Percentiles rank a stretch among this genome's conserved stretches.
phyloP scores from a whole-genome alignment of 2,113 vertebrate genomes.

The Thalassarche chlororhynchos region DNA sequence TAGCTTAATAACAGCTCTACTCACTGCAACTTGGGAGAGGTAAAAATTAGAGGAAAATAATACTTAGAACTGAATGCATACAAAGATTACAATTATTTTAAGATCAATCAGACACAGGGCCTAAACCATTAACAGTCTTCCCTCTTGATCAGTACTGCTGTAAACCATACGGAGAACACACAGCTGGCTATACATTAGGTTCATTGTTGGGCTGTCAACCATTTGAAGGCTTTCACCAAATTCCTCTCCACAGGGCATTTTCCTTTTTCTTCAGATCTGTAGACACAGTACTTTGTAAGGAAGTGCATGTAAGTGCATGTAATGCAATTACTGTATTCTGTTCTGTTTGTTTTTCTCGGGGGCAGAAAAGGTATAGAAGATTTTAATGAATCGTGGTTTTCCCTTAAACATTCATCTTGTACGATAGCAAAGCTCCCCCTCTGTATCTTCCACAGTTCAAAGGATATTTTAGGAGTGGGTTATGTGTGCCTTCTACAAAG shows the following conservation, averaged over 20 bases:
- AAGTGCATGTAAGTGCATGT: neutral
- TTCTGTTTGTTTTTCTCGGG: neutral
- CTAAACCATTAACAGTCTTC: neutral
- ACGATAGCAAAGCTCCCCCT: neutral
- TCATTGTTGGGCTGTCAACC: conserved; percentile 27
- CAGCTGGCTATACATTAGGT: conserved; percentile 10
- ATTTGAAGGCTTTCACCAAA: neutral
- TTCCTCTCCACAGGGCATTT: neutral
- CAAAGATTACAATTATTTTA: conserved; percentile 37
- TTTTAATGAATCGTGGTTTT: neutral
- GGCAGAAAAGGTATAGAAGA: neutral
- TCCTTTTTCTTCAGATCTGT: neutral
- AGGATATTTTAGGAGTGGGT: neutral
- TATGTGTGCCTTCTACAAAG: neutral
- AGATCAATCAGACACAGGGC: conserved; percentile 6
- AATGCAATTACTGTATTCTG: neutral
- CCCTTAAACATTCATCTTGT: neutral
- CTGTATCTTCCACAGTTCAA: neutral
- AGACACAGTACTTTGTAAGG: neutral
- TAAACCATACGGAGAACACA: neutral
- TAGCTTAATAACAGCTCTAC: conserved; percentile 53
- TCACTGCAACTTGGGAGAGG: conserved; percentile 15
- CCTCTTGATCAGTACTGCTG: neutral
- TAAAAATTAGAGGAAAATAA: conserved; percentile 62
- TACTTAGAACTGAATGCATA: conserved; percentile 16